phyloP scores from a whole-genome alignment of 2,888 invertebrate genomes.

The Plutella xylostella region DNA sequence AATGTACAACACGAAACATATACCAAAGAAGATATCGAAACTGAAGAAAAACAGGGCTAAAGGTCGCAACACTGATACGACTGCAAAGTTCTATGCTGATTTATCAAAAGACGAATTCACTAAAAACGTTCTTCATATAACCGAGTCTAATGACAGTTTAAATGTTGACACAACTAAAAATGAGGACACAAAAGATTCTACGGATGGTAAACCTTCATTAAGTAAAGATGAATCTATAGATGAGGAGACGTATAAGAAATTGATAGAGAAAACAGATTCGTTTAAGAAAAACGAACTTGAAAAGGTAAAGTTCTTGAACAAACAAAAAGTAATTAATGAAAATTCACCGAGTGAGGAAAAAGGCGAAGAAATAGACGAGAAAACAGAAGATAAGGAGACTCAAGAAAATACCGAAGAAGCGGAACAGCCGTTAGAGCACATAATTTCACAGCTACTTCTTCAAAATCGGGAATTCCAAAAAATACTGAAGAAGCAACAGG shows the following conservation, averaged over 20 bases:
- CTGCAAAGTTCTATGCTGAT: slow-evolving; percentile 77
- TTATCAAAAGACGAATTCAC: slow-evolving; percentile 73
- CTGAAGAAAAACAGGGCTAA: slow-evolving; percentile 75
- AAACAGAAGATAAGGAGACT: slow-evolving; percentile 25
- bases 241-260: slow-evolving; percentile 55
- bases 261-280: slow-evolving; percentile 66
- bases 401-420: slow-evolving; percentile 45
- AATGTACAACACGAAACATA: slow-evolving; percentile 75
- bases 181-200: slow-evolving; percentile 19
- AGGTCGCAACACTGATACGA: slow-evolving; percentile 56
- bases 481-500: slow-evolving; percentile 79
- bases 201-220: slow-evolving; percentile 27
- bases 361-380: slow-evolving; percentile 26
- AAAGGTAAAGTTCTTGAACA: slow-evolving; percentile 59
- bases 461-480: slow-evolving; percentile 87
- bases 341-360: slow-evolving; percentile 47
- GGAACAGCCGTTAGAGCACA: slow-evolving; percentile 77
- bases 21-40: slow-evolving; percentile 79
- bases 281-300: slow-evolving; percentile 66
- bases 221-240: slow-evolving; percentile 60
- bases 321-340: slow-evolving; percentile 60
- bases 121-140: slow-evolving; percentile 71
- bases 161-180: slow-evolving; percentile 41
- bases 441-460: slow-evolving; percentile 85
- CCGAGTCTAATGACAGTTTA: slow-evolving; percentile 74